phyloP scores from a whole-genome alignment of 2,888 invertebrate genomes.

The Hermaeophaga mercurialis region DNA sequence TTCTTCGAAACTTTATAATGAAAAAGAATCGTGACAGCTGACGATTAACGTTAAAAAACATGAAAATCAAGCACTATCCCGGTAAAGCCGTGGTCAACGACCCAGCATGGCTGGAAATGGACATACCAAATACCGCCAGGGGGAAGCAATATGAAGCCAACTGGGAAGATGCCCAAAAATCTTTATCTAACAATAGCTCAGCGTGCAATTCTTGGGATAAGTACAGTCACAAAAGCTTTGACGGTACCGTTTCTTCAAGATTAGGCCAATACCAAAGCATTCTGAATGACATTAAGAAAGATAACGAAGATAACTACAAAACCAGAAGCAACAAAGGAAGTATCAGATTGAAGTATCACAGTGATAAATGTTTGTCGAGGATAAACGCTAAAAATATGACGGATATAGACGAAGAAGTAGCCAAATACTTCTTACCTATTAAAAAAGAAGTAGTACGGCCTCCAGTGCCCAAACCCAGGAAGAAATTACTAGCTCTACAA shows the following conservation, averaged over 20 bases:
- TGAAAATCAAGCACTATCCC: constrained; percentile 86
- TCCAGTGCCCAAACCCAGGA: constrained; percentile 50
- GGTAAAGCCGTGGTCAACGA: constrained; percentile 75
- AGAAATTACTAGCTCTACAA: constrained; percentile 41
- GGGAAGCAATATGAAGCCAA: constrained; percentile 82
- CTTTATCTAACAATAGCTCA: constrained; percentile 58
- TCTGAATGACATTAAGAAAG: constrained; percentile 48
- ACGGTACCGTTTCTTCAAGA: constrained; percentile 55
- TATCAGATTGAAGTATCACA: constrained; percentile 53
- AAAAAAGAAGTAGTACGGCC: constrained; percentile 12
- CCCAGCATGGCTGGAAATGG: constrained; percentile 67
- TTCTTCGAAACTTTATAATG: constrained; percentile 10
- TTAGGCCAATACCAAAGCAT: constrained; percentile 51
- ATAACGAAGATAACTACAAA: constrained; percentile 44
- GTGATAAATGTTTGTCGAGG: constrained; percentile 52
- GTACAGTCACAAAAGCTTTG: constrained; percentile 46
- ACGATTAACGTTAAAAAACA: constrained; percentile 47
- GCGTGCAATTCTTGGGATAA: constrained; percentile 51
- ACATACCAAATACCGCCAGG: constrained; percentile 70
- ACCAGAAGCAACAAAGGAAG: constrained; percentile 41
- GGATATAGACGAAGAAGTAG: constrained; percentile 41
- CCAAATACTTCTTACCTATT: constrained; percentile 45
- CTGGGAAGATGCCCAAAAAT: constrained; percentile 76
- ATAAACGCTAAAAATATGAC: constrained; percentile 50
- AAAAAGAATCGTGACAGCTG: constrained; percentile 15